phyloP scores from a whole-genome alignment of 2,797 vertebrate species.

The Cryptoblepharus egeriae region DNA sequence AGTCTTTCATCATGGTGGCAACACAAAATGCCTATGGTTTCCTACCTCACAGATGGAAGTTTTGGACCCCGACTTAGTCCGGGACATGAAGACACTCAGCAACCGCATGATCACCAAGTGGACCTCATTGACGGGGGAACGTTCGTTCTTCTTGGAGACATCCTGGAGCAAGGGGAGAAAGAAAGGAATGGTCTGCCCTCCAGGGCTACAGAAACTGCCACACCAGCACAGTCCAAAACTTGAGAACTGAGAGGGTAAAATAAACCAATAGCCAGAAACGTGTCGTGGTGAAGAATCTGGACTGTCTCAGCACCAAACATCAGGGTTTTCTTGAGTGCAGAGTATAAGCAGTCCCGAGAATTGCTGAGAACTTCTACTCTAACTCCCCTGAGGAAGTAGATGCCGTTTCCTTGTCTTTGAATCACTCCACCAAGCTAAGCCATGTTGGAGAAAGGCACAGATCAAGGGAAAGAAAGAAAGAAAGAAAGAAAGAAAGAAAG shows the following conservation, averaged over 20 bases:
- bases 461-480: too few species aligned
- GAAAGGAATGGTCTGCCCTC: background rate
- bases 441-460: background rate
- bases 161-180: slow-evolving; percentile 78
- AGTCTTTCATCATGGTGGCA: background rate
- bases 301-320: too few species aligned
- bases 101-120: slow-evolving; percentile 97
- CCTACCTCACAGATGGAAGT: slow-evolving; percentile 93
- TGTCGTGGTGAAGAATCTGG: background rate
- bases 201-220: too few species aligned
- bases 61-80: slow-evolving; percentile 97
- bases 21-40: background rate
- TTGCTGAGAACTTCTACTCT: background rate
- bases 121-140: slow-evolving; percentile 93
- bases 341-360: too few species aligned
- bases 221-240: too few species aligned
- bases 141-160: slow-evolving; percentile 96
- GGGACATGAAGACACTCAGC: slow-evolving; percentile 98
- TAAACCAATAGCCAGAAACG: accelerated
- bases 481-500: too few species aligned
- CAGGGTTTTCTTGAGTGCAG: too few species aligned
- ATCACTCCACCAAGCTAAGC: background rate
- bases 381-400: background rate
- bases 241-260: background rate
- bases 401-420: background rate